Evolutionary conservation across 1,140 invertebrate genomes (phyloP).

Genomic region (Philaenus spumarius): DNA sequence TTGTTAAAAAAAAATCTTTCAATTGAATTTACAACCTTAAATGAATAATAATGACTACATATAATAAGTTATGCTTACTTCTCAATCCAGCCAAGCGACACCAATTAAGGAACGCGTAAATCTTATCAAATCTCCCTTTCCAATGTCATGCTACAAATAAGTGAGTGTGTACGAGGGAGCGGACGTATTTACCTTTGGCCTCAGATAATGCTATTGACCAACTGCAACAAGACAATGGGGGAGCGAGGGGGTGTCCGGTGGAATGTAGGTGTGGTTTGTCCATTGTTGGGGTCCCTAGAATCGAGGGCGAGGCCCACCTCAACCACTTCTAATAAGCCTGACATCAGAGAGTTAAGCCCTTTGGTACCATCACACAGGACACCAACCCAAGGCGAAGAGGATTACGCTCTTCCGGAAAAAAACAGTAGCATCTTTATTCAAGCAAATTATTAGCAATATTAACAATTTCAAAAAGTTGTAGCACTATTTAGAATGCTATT

Average conservation of each 20-base stretch:
- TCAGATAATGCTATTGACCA: neutral
- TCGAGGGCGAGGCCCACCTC: too few species aligned
- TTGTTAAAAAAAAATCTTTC: too few species aligned
- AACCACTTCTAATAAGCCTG: too few species aligned
- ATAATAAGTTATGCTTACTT: too few species aligned
- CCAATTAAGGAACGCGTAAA: too few species aligned
- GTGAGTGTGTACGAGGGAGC: slow-evolving; percentile 7
- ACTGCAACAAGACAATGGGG: slow-evolving; percentile 7
- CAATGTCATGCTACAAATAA: too few species aligned
- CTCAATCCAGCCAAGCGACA: too few species aligned
- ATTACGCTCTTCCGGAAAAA: slow-evolving; percentile 48
- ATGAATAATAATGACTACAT: too few species aligned
- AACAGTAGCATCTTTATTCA: slow-evolving; percentile 43
- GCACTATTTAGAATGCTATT: slow-evolving; percentile 1
- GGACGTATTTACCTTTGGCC: slow-evolving; percentile 15
- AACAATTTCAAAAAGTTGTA: slow-evolving; percentile 8
- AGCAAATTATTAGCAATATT: slow-evolving; percentile 7
- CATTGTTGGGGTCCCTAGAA: neutral
- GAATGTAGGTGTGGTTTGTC: neutral
- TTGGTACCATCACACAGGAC: slow-evolving; percentile 8
- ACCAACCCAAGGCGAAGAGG: slow-evolving; percentile 46
- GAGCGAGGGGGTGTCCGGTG: neutral
- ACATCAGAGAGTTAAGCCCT: slow-evolving; percentile 30
- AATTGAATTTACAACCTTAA: too few species aligned
- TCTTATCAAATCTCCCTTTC: too few species aligned